These are phyloP conservation scores for Corydoras maculifer DNA, from an alignment of 2,113 vertebrate genomes.

Conservation along the genomic window DNA sequence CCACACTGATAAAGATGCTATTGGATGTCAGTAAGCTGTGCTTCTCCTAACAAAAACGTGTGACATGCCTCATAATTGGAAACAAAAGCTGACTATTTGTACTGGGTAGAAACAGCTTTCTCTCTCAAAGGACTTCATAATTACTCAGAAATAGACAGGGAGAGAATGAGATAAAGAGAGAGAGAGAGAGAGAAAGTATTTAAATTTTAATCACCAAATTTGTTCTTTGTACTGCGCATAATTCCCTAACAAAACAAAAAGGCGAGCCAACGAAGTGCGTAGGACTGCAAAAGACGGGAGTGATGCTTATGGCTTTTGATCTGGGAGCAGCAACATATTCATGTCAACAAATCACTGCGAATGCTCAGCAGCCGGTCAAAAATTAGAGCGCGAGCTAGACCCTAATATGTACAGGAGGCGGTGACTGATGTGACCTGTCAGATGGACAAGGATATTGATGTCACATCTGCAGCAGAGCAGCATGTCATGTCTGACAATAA, in stretches of 20 bases:
- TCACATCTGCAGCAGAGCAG: conserved; percentile 5
- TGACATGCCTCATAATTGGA: too few relatives aligned
- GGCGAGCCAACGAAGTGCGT: conserved; percentile 12
- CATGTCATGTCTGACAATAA: conserved; percentile 14
- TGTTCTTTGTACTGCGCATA: conserved; percentile 67
- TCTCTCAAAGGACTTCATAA: too few relatives aligned
- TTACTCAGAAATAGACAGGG: too few relatives aligned
- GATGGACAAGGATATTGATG: conserved; percentile 38
- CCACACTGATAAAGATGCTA: too few relatives aligned
- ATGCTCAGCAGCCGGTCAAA: conserved; percentile 22
- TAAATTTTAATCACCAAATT: conserved; percentile 74
- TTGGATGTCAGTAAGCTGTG: too few relatives aligned
- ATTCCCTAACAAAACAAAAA: conserved; percentile 58
- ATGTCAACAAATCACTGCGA: conserved; percentile 46
- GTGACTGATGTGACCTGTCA: conserved; percentile 51
- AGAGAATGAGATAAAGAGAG: too few relatives aligned
- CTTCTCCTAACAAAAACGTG: too few relatives aligned
- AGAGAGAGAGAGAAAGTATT: conserved; percentile 32
- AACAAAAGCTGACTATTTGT: too few relatives aligned
- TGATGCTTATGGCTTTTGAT: conserved; percentile 51
- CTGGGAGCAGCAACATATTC: conserved; percentile 51
- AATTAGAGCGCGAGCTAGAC: conserved; percentile 10
- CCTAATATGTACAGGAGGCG: conserved; percentile 28
- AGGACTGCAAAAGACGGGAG: conserved; percentile 47
- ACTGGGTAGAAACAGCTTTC: too few relatives aligned